Evolutionary conservation across 2,888 invertebrate species (phyloP), one percentile per base, ranked within the genome.

Genomic region (Drosophila basisetae): DNA sequence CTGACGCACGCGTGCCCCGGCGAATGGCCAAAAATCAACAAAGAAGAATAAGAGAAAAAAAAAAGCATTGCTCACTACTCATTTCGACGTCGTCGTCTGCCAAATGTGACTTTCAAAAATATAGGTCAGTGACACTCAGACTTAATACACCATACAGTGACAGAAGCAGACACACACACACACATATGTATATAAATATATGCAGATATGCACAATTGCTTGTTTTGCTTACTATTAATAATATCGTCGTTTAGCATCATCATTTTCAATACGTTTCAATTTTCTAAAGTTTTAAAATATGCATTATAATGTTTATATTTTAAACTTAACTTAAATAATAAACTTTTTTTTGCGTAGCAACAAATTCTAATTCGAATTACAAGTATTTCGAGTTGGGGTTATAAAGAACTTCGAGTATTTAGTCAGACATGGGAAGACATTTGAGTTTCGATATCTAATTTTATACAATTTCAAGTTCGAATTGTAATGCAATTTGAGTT

Each of bases 111-210:
- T 84, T 85, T 87, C 84, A 86, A 71, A 82, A 77, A 83, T 85
- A 80, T 90, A 90, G 90, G 85, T 85, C 88, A 90, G 90, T 85
- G 85, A 85, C 85, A 90, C 82, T 82, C 80, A 84, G 78, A 82
- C 66, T 75, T 43, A 47, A 49, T 37, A 28, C 50, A 54, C 54
- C 22, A 25, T n/a, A 35, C 22, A 16, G 3, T 47, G 22, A 16
- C 13, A 16, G 22, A 7, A 4, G 13, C 13, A 47, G 13, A 53
- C 28, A 13, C 60, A 55, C 35, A 37, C 28, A 53, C 22, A 47
- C 18, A 3, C 7, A 11, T 25, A 28, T 4, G 4, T 30, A 7
- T 30, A 60, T 18, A 65, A 18, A 25, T 18, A 73, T 30, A 68
- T 28, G 52, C 31, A 47, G 35, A 50, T 37, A 52, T 33, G 2